These are phyloP conservation scores for Hyla sarda DNA, from an alignment of 2,113 vertebrate species.

Conservation along the genomic window DNA sequence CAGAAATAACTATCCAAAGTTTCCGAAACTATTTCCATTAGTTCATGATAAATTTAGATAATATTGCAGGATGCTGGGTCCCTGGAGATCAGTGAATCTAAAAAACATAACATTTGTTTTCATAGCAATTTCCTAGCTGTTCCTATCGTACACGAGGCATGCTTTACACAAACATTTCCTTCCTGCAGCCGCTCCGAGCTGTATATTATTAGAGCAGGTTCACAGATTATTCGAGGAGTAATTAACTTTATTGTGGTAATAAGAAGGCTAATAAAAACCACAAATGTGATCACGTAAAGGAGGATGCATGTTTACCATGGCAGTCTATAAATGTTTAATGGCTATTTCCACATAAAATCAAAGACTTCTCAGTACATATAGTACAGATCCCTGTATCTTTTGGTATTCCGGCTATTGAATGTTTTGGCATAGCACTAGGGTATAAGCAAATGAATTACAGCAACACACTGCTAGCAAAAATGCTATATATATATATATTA, in stretches of 20 bases:
- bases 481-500: no score
- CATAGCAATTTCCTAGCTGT: conserved; percentile 10
- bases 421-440: neutral
- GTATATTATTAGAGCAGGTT: neutral
- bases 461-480: no score
- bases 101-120: conserved; percentile 19
- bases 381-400: neutral
- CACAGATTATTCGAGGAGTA: neutral
- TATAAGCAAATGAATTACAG: no score
- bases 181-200: neutral
- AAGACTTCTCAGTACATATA: neutral
- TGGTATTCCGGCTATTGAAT: neutral
- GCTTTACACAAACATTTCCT: conserved; percentile 44
- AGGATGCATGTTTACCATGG: neutral
- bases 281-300: neutral
- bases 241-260: neutral
- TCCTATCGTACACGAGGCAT: neutral
- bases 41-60: conserved; percentile 9
- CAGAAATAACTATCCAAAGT: neutral
- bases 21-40: neutral
- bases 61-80: conserved; percentile 10
- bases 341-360: neutral
- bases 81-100: neutral
- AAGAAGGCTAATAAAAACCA: neutral
- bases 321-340: neutral